Evolutionary conservation across 2,888 invertebrate species (phyloP).

Genomic region (Synanthedon myopaeformis): DNA sequence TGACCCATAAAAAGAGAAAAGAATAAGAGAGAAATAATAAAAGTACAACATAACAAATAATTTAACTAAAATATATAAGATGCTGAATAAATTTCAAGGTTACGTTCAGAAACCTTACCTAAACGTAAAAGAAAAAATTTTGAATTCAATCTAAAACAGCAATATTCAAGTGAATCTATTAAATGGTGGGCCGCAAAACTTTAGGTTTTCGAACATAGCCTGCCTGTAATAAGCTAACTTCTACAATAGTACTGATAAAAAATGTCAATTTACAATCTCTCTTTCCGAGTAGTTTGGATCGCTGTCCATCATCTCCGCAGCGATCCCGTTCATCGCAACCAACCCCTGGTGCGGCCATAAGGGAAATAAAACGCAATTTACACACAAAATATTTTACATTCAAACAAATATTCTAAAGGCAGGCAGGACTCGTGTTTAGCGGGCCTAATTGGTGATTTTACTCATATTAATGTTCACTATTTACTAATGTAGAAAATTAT

Average conservation of each 20-base stretch:
- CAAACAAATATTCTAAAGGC: not conserved
- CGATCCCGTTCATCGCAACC: conserved; percentile 61
- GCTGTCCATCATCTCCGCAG: conserved; percentile 46
- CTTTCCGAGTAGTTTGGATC: conserved; percentile 50
- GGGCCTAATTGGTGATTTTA: not conserved
- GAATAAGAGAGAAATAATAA: too few relatives aligned
- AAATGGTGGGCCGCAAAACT: conserved; percentile 9
- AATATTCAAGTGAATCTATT: not conserved
- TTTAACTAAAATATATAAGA: conserved; percentile 6
- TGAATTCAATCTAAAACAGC: conserved; percentile 19
- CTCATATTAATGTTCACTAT: not conserved
- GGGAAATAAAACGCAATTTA: conserved; percentile 39
- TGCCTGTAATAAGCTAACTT: conserved; percentile 43
- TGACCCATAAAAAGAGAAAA: too few relatives aligned
- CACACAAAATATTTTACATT: not conserved
- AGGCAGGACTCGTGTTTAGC: not conserved
- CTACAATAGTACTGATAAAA: conserved; percentile 37
- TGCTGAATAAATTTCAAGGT: conserved; percentile 28
- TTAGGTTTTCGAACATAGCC: conserved; percentile 69
- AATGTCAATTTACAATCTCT: conserved; percentile 39
- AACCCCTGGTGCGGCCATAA: conserved; percentile 55
- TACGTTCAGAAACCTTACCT: conserved; percentile 66
- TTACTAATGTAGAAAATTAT: not conserved
- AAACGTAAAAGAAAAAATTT: conserved; percentile 16
- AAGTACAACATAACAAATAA: too few relatives aligned